Percentiles rank a stretch among this genome's conserved stretches.
Evolutionary conservation across 2,888 invertebrate genomes (phyloP).

Genomic region (Tribolium freemani): DNA sequence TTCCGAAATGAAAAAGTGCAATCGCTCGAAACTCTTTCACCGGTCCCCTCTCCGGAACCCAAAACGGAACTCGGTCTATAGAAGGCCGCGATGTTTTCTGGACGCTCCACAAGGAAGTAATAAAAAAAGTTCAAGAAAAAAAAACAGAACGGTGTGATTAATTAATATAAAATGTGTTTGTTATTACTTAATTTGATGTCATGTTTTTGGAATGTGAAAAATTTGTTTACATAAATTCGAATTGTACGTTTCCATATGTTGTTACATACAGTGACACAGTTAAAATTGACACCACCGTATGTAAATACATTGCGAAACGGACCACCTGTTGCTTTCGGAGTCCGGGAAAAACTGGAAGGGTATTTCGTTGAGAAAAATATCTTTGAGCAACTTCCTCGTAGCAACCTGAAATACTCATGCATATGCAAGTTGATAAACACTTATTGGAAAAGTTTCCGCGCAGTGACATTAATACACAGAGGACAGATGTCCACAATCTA

Average conservation of each 20-base stretch:
- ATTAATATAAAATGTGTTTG: conserved; percentile 26
- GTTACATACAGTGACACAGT: conserved; percentile 30
- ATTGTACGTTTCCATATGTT: conserved; percentile 35
- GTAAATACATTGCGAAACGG: conserved; percentile 15
- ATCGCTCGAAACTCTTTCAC: not conserved
- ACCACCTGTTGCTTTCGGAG: conserved; percentile 1
- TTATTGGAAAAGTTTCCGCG: conserved; percentile 64
- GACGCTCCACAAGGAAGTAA: conserved; percentile 7
- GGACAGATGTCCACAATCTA: conserved; percentile 74
- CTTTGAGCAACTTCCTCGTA: conserved; percentile 53
- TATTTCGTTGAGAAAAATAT: conserved; percentile 30
- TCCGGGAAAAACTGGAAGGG: not conserved
- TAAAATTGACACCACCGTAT: conserved; percentile 13
- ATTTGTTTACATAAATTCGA: conserved; percentile 40
- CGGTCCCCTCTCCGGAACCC: not conserved
- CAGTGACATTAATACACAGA: conserved; percentile 73
- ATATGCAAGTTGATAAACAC: conserved; percentile 63
- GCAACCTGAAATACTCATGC: conserved; percentile 57
- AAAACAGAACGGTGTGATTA: conserved; percentile 3
- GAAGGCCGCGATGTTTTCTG: conserved; percentile 5
- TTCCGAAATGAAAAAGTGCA: conserved; percentile 1
- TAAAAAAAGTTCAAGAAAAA: not conserved
- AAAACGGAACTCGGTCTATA: not conserved
- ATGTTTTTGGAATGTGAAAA: conserved; percentile 41
- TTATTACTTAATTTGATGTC: conserved; percentile 37